These are phyloP conservation scores for Eupeodes latifasciatus DNA, from an alignment of 2,888 invertebrate genomes.

Conservation along the genomic window DNA sequence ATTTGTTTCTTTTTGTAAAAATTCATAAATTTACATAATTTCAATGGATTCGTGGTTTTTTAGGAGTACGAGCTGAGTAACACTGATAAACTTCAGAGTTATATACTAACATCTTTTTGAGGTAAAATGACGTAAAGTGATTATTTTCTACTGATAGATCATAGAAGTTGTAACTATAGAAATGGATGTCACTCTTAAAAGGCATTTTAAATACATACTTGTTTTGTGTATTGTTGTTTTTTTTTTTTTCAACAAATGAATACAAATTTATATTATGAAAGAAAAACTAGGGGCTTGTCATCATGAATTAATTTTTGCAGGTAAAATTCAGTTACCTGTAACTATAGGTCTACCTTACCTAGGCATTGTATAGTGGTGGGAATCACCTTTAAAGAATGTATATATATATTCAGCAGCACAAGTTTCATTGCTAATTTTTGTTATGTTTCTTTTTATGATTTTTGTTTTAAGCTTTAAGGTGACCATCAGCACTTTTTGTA, in stretches of 20 bases:
- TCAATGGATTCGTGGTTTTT: neutral
- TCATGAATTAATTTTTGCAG: neutral
- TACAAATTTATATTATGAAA: neutral
- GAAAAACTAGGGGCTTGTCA: conserved; percentile 13
- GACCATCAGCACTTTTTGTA: no score
- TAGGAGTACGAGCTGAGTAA: neutral
- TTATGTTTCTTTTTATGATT: no score
- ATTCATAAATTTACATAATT: conserved; percentile 24
- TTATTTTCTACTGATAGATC: neutral
- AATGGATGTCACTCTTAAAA: neutral
- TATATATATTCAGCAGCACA: no score
- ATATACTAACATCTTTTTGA: neutral
- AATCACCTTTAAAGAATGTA: no score
- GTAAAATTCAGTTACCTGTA: neutral
- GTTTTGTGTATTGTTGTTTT: neutral
- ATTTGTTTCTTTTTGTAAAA: neutral
- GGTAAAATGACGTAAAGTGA: conserved; percentile 14
- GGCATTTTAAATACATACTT: neutral
- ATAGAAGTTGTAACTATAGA: neutral
- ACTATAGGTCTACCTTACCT: no score
- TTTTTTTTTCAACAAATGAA: neutral
- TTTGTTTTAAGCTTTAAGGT: no score
- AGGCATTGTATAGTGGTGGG: no score
- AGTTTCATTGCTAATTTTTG: no score
- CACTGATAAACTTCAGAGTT: neutral